These are phyloP conservation scores for Trichechus manatus DNA, from an alignment of 2,113 vertebrate genomes.

Conservation along the genomic window DNA sequence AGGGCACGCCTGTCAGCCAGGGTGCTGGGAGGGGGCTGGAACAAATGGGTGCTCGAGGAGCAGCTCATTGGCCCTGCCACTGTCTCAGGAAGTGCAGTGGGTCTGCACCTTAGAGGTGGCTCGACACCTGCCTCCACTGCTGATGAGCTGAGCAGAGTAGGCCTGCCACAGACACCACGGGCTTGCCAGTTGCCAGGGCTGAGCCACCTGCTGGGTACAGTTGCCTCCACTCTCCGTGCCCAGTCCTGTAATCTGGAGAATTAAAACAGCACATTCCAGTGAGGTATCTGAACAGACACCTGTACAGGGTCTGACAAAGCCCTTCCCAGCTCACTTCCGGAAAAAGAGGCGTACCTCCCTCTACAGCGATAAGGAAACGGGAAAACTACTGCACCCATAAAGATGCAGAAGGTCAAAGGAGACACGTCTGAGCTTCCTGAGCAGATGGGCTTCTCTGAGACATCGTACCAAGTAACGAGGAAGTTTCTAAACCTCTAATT, in stretches of 20 bases:
- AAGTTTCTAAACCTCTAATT: not conserved
- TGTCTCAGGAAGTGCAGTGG: not conserved
- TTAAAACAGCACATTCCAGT: not conserved
- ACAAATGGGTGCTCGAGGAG: too few relatives aligned
- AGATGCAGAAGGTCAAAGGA: not conserved
- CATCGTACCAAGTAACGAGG: too few relatives aligned
- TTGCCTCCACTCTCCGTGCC: not conserved
- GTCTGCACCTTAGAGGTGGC: too few relatives aligned
- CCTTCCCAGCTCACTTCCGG: not conserved
- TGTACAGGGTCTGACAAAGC: too few relatives aligned
- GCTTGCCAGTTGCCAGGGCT: not conserved
- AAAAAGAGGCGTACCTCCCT: not conserved
- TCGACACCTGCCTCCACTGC: not conserved
- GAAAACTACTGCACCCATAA: rapidly evolving
- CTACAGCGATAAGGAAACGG: rapidly evolving
- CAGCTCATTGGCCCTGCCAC: not conserved
- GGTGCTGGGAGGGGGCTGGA: not conserved
- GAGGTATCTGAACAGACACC: not conserved
- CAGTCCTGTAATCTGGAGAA: too few relatives aligned
- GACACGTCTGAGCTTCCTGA: not conserved
- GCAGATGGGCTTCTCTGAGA: not conserved
- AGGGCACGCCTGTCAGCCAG: not conserved
- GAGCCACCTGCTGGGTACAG: not conserved
- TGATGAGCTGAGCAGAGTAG: not conserved
- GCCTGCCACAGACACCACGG: too few relatives aligned